Evolutionary conservation across 2,888 invertebrate species (phyloP).

Genomic region (Aspidiotus destructor): DNA sequence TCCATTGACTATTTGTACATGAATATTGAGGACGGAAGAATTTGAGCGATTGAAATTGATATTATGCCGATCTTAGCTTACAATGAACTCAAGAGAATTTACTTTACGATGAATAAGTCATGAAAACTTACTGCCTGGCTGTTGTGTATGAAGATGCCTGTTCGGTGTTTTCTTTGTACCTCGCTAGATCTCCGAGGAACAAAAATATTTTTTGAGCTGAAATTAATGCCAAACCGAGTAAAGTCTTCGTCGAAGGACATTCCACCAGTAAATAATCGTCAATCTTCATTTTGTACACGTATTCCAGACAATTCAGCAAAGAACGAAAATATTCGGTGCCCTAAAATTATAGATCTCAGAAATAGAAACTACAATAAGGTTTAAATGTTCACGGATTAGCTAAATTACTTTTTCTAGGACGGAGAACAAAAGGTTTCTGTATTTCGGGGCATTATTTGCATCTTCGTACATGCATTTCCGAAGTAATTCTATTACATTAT

Average conservation of each 20-base stretch:
- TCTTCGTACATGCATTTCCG: constrained; percentile 47
- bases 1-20: too few relatives aligned
- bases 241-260: constrained; percentile 39
- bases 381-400: not conserved
- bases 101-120: too few relatives aligned
- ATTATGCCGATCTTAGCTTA: too few relatives aligned
- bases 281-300: constrained; percentile 59
- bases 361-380: too few relatives aligned
- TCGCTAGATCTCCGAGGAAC: constrained; percentile 81
- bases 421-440: constrained; percentile 19
- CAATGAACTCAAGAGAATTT: not conserved
- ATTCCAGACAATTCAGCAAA: constrained; percentile 62
- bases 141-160: constrained; percentile 70
- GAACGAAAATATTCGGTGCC: constrained; percentile 68
- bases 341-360: constrained; percentile 36
- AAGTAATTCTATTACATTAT: constrained; percentile 74
- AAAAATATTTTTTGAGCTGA: constrained; percentile 80
- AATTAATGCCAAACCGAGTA: constrained; percentile 65
- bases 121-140: constrained; percentile 54
- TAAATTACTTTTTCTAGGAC: constrained; percentile 26
- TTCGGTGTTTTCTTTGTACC: constrained; percentile 78
- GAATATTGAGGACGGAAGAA: too few relatives aligned
- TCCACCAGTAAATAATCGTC: constrained; percentile 43
- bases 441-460: constrained; percentile 7
- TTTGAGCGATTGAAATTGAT: too few relatives aligned